Base-by-base conservation (phyloP, 2,797 vertebrate species). In the Brachyrhaphis roseni region DNA sequence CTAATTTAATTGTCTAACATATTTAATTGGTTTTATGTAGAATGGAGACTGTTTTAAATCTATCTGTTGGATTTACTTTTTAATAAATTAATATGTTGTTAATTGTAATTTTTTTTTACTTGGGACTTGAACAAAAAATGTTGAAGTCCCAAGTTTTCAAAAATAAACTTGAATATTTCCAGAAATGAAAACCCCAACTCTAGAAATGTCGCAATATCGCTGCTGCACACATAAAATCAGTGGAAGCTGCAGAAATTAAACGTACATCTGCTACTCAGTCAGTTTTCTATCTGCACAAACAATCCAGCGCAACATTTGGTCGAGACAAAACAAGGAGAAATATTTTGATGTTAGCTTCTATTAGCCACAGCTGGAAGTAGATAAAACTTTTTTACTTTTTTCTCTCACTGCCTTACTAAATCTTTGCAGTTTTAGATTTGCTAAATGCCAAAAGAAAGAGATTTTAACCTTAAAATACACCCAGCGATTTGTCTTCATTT, bases 1-100 rank as follows among this genome's bases (percentile, higher is more conserved):
- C 41, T 86, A 59, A 87, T 87, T 36, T 57, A 36, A 1, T 46
- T 76, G 68, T 34, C 11, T 0, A 8, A 43, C 5, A 71, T 10
- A 72, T 71, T 23, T 36, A 36, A 26, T 68, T 26, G 5, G 72
- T 73, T 16, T 28, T 23, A 64, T 47, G 13, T 8, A 28, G 23
- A 15, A 28, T 45, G 41, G 26, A 43, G 36, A 26, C 39, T 12
- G 12, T 7, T 41, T 41, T 71, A 51, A 8, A 28, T 12, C 6
- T 41, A n/a, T 10, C 49, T 5, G 26, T 26, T 77, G 31, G 20
- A 77, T 49, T 39, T 12, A 2, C 5, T 36, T 74, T n/a, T 55
- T 20, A 55, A 13, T 8, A 46, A 11, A 13, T 66, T 15, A 43
- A 43, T 41, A 43, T 62, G 4, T 64, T 34, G 11, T 64, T 36